Evolutionary conservation across 1,140 invertebrate genomes (phyloP).

Genomic region (Drosophila oshimai): DNA sequence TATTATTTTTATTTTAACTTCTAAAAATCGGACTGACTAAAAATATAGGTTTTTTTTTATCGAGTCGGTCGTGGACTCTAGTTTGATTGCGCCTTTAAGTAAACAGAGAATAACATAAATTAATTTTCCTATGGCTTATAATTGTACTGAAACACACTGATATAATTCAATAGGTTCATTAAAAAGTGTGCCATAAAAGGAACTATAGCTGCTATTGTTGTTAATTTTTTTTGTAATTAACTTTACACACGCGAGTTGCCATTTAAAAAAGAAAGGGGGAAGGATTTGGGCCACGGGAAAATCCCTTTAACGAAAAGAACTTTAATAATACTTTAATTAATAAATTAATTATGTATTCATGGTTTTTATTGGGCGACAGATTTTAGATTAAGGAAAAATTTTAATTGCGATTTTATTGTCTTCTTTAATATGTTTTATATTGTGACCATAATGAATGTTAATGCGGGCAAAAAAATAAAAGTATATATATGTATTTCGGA

Average conservation of each 20-base stretch:
- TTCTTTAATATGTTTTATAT: neutral
- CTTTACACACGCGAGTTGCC: constrained; percentile 35
- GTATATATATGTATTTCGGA: neutral
- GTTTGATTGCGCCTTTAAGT: neutral
- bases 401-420: constrained; percentile 47
- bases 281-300: constrained; percentile 4
- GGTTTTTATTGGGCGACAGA: constrained; percentile 10
- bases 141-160: neutral
- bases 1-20: neutral
- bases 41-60: neutral
- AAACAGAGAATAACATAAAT: neutral
- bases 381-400: constrained; percentile 52
- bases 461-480: constrained; percentile 2
- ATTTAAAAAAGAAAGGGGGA: neutral
- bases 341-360: constrained; percentile 59
- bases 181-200: constrained; percentile 9
- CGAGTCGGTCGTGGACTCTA: too few relatives aligned
- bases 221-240: constrained; percentile 49
- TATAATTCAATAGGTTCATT: constrained; percentile 1
- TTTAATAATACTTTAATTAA: constrained; percentile 77
- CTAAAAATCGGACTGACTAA: too few relatives aligned
- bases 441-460: neutral
- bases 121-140: neutral
- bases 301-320: constrained; percentile 15
- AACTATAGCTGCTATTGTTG: constrained; percentile 5